Evolutionary conservation across 2,888 invertebrate genomes (phyloP).

Genomic region (Julus scandinavius): DNA sequence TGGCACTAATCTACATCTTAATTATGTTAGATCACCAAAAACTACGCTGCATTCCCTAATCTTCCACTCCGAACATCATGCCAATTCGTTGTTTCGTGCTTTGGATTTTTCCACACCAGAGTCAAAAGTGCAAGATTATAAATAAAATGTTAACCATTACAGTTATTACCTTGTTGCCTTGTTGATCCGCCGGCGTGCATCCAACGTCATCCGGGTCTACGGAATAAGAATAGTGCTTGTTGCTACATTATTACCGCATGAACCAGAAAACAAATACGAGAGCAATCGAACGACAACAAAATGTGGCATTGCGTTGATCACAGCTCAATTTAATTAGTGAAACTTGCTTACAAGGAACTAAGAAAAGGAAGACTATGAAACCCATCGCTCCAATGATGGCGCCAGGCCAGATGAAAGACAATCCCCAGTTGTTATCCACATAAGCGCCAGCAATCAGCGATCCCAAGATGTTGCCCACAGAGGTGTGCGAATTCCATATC

Average conservation of each 20-base stretch:
- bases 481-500: conserved; percentile 97
- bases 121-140: not conserved
- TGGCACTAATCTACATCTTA: conserved; percentile 1
- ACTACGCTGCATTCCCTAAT: not conserved
- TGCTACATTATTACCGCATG: conserved; percentile 55
- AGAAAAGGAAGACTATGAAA: conserved; percentile 81
- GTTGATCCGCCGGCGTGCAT: conserved; percentile 66
- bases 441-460: conserved; percentile 87
- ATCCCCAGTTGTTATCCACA: conserved; percentile 88
- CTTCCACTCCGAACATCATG: not conserved
- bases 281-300: not conserved
- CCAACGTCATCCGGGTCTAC: conserved; percentile 80
- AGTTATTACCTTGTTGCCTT: conserved; percentile 53
- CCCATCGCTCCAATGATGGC: conserved; percentile 79
- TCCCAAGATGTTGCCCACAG: conserved; percentile 93
- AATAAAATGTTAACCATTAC: not conserved
- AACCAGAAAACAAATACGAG: conserved; percentile 30
- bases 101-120: not conserved
- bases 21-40: not conserved
- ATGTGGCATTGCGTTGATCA: not conserved
- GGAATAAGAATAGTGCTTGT: conserved; percentile 53
- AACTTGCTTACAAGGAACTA: conserved; percentile 73
- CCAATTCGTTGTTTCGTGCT: not conserved
- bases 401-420: conserved; percentile 92
- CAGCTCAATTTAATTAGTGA: not conserved